Base-by-base conservation (phyloP, 2,797 vertebrate species). In the Protosalanx chinensis region DNA sequence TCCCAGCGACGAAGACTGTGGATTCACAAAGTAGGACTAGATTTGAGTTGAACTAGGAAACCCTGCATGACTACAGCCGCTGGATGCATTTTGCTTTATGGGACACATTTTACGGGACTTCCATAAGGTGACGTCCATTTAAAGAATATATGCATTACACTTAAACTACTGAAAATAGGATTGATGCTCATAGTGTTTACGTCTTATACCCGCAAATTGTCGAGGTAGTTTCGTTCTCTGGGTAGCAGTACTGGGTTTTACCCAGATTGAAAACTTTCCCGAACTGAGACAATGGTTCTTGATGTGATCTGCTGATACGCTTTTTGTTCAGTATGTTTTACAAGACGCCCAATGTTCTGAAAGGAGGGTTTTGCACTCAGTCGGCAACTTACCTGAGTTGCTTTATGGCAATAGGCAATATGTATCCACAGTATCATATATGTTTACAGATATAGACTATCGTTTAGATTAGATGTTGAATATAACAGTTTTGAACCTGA, bases 1-100 rank as follows among this genome's bases (percentile, higher is more conserved):
- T 77, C 73, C 79, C 81, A 76, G 74, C 41, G 76, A 65, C 79
- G 72, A 59, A 51, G 77, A 32, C 78, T 32, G 72, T 23, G 57
- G 16, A 67, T 69, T 32, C 60, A 59, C 59, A 49, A 33, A 71
- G 18, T 73, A 68, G 72, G 75, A 66, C 81, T 16, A 6, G 53
- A 13, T 74, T 35, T 58, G 35, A 27, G 15, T 18, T 18, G 60
- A 46, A 46, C 41, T 46, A 8, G 12, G 62, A 79, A 71, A 79
- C 64, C 64, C 71, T 67, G n/a, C 76, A 51, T 16, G 56, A 58
- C 67, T 57, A 70, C 56, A 32, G 30, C 49, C 37, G 61, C 64
- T 70, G 59, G 18, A 15, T 56, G 63, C 56, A 69, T 57, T 57
- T 68, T 15, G 62, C 27, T 78, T 63, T 51, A 77, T 60, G 8